phyloP scores from a whole-genome alignment of 2,797 vertebrate species.

The Lagorchestes hirsutus region DNA sequence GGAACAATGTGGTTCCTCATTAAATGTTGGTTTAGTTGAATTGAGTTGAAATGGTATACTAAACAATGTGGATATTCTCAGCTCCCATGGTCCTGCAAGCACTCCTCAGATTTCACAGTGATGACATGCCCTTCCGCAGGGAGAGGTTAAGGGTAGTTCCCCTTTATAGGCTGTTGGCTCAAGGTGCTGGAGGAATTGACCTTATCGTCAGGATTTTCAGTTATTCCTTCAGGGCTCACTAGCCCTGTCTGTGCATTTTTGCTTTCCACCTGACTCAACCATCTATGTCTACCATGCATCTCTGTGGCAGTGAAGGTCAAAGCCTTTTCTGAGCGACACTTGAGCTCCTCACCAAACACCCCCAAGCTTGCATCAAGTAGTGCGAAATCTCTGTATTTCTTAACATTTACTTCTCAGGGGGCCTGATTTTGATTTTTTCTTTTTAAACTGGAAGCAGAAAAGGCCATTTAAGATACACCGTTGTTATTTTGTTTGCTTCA shows the following conservation, averaged over 20 bases:
- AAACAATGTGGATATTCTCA: background rate
- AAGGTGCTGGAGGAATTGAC: background rate
- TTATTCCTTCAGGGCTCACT: background rate
- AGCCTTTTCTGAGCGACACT: background rate
- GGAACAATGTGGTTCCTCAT: background rate
- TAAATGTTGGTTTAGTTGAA: background rate
- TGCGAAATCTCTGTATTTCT: background rate
- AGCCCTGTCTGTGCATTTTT: background rate
- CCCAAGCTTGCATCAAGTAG: background rate
- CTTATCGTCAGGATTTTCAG: background rate
- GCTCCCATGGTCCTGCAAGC: background rate
- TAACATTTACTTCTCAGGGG: background rate
- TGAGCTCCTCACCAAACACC: background rate
- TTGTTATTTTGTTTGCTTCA: background rate
- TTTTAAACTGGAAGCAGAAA: background rate
- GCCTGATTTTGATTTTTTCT: background rate
- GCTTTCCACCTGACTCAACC: background rate
- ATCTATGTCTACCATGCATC: background rate
- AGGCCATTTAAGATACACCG: background rate
- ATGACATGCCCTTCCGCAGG: background rate
- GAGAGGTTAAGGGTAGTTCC: background rate
- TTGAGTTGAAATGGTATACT: background rate
- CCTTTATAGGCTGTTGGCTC: background rate
- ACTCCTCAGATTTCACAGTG: background rate
- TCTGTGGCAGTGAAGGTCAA: background rate